These are phyloP conservation scores for Forficula auricularia DNA, from an alignment of 1,140 invertebrate species.

Conservation along the genomic window DNA sequence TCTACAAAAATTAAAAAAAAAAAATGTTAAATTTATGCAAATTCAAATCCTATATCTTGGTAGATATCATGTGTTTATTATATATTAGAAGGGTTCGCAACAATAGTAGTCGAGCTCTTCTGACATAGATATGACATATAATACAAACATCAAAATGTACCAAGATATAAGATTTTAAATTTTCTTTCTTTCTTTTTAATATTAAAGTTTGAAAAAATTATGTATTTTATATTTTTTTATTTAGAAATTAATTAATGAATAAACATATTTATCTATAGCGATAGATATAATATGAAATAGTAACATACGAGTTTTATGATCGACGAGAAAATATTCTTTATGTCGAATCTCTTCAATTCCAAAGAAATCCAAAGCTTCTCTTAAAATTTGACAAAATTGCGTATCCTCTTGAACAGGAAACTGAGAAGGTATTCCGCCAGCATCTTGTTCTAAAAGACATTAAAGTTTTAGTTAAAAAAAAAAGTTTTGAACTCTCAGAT, in stretches of 20 bases:
- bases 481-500: not conserved
- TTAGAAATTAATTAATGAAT: no score
- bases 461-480: not conserved
- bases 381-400: constrained; percentile 86
- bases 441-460: constrained; percentile 49
- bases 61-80: constrained; percentile 2
- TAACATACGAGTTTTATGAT: constrained; percentile 92
- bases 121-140: no score
- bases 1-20: constrained; percentile 35
- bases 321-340: constrained; percentile 83
- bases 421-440: constrained; percentile 90
- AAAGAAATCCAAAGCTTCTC: constrained; percentile 94
- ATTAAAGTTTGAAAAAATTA: no score
- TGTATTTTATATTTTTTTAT: no score
- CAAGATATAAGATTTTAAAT: no score
- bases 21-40: constrained; percentile 3
- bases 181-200: no score
- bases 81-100: no score
- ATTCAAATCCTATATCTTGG: constrained; percentile 1
- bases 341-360: constrained; percentile 81
- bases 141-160: no score
- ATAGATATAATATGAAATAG: no score
- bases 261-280: no score
- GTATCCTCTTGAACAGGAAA: constrained; percentile 98
- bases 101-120: no score